phyloP scores from a whole-genome alignment of 2,113 vertebrate genomes.

The Centropus bengalensis region DNA sequence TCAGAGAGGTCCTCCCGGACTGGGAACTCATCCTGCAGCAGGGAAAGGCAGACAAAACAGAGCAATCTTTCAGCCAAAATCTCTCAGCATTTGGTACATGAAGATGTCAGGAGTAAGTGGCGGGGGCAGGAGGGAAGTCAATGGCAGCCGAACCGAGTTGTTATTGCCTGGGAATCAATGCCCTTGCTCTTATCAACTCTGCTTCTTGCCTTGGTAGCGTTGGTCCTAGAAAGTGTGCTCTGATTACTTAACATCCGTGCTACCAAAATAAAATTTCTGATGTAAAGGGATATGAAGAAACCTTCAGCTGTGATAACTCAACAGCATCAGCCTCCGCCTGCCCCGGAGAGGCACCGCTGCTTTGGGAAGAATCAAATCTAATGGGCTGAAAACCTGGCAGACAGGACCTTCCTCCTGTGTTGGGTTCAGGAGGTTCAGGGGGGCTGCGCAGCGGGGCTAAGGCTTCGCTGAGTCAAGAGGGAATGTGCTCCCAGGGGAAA shows the following conservation, averaged over 20 bases:
- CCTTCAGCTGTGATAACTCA: not conserved
- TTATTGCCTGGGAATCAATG: not conserved
- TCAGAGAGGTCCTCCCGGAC: slow-evolving; percentile 89
- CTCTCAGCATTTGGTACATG: not conserved
- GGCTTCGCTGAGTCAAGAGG: not conserved
- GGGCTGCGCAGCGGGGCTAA: not conserved
- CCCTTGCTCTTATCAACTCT: not conserved
- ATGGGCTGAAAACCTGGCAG: not conserved
- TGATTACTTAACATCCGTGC: not conserved
- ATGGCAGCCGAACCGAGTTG: not conserved
- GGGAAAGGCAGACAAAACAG: not conserved
- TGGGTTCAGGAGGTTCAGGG: not conserved
- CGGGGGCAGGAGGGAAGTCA: not conserved
- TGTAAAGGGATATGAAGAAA: not conserved
- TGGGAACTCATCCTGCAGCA: slow-evolving; percentile 81
- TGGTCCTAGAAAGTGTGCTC: not conserved
- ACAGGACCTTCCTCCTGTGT: not conserved
- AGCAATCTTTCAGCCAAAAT: not conserved
- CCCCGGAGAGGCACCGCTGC: not conserved
- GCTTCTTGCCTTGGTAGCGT: not conserved
- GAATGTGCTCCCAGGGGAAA: not conserved
- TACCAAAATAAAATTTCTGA: not conserved
- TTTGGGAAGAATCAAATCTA: not conserved
- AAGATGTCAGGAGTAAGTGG: not conserved
- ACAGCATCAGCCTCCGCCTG: not conserved